Evolutionary conservation across 2,888 invertebrate species (phyloP).

Genomic region (Drosophila lacicola): DNA sequence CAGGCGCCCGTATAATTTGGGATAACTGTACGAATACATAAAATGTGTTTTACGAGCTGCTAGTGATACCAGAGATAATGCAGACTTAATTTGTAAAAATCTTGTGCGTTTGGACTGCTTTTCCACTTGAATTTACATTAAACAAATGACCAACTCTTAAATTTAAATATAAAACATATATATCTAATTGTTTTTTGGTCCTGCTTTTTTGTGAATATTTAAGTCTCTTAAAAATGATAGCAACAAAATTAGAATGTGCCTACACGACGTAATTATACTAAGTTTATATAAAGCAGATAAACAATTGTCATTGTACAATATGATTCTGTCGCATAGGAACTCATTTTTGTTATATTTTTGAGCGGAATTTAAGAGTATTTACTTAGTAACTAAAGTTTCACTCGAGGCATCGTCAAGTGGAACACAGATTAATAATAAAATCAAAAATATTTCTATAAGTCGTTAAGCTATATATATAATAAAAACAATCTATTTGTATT

Average conservation of each 20-base stretch:
- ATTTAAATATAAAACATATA: neutral
- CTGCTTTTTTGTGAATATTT: too few relatives aligned
- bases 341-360: neutral
- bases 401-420: neutral
- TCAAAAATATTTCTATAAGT: neutral
- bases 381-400: conserved; percentile 9
- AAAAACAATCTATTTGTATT: too few relatives aligned
- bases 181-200: too few relatives aligned
- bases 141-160: neutral
- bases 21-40: too few relatives aligned
- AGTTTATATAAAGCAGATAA: neutral
- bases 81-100: too few relatives aligned
- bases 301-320: conserved; percentile 1
- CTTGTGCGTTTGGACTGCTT: too few relatives aligned
- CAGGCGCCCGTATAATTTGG: too few relatives aligned
- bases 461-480: neutral
- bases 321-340: neutral
- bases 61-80: too few relatives aligned
- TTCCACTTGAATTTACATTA: neutral
- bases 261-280: neutral
- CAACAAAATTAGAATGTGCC: neutral
- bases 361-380: conserved; percentile 6
- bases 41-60: too few relatives aligned
- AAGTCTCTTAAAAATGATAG: too few relatives aligned
- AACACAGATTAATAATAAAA: neutral